A percentile compares a stretch with the other conserved stretches of the same genome.
Evolutionary conservation across 1,140 invertebrate genomes (phyloP).

Genomic region (Drosophila lowei): DNA sequence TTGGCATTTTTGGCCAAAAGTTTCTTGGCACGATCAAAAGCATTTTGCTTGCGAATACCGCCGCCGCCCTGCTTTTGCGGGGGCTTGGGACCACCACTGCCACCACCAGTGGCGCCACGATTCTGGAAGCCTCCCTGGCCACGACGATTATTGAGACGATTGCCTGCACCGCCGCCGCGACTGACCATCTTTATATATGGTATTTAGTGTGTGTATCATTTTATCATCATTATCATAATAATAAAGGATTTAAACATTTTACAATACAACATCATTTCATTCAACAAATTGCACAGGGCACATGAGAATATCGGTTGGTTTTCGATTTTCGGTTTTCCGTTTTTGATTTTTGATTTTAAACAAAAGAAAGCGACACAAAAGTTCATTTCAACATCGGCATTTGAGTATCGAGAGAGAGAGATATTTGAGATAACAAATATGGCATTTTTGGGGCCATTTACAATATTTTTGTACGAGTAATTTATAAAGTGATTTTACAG

Average conservation of each 20-base stretch:
- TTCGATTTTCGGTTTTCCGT: not conserved
- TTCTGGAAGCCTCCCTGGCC: conserved; percentile 83
- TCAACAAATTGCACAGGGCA: conserved; percentile 3
- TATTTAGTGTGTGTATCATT: conserved; percentile 20
- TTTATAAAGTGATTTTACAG: conserved; percentile 5
- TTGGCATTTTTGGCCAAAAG: conserved; percentile 84
- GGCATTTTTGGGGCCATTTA: conserved; percentile 39
- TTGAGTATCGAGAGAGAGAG: conserved; percentile 19
- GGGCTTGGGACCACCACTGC: conserved; percentile 67
- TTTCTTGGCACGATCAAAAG: conserved; percentile 83
- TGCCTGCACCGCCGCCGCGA: conserved; percentile 82
- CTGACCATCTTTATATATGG: conserved; percentile 76
- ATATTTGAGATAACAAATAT: conserved; percentile 20
- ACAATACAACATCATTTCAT: conserved; percentile 12
- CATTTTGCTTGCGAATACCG: conserved; percentile 83
- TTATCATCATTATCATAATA: not conserved
- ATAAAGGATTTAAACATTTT: conserved; percentile 7
- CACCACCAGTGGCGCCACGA: conserved; percentile 73
- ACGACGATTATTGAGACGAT: conserved; percentile 83
- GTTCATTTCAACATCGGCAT: not conserved
- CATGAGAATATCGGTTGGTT: conserved; percentile 25
- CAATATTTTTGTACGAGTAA: conserved; percentile 24
- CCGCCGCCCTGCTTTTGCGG: conserved; percentile 81
- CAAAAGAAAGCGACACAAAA: conserved; percentile 15
- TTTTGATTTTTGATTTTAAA: conserved; percentile 18